Base-by-base conservation (phyloP, 2,797 vertebrate genomes). In the Anguilla pacifica region DNA sequence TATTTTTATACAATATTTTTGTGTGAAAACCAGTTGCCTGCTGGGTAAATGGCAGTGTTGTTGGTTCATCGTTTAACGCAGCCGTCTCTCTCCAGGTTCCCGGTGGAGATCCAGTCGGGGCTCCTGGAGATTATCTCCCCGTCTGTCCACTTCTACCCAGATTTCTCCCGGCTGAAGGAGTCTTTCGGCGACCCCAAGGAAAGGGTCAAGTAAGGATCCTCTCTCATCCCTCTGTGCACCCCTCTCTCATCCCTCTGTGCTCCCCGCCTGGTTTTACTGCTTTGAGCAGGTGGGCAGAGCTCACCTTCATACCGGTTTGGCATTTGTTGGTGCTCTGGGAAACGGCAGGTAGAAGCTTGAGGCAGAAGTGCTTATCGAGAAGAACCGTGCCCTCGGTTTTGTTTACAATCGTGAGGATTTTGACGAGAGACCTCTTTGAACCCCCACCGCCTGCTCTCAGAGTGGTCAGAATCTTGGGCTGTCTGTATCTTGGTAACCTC, bases 161-260 rank as follows among this genome's bases (percentile, higher is more conserved):
- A 99, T 94, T 99, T 99, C 93, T 98, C 98, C 81, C 95, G 94
- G 84, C 97, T 99, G 83, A 93, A 98, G 85, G 98, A 99, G 94
- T 99, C 98, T 49, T 99, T 99, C 43, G 98, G 98, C 17, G 98
- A 99, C 93, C 98, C 98, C 22, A 98, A 98, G 92, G 98, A 99
- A 92, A 96, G 98, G 94, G 98, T 99, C 95, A 97, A 97, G 98
- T 99, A 92, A 92, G 93, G 25, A 49, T 81, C 10, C 46, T 72
- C 61, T 86, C 31, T 57, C 28, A 74, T 5, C 22, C 55, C 10
- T 2, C 81, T 35, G 72, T 28, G 19, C 49, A 10, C 49, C 53
- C 53, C 39, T 15, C 28, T 46, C 22, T 3, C 84, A 0, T 11
- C 1, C 74, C 31, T 35, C 49, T 85, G 39, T 83, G 67, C 7